Conservation (phyloP, 2,888 invertebrate species). For the Eilema griseolum region DNA sequence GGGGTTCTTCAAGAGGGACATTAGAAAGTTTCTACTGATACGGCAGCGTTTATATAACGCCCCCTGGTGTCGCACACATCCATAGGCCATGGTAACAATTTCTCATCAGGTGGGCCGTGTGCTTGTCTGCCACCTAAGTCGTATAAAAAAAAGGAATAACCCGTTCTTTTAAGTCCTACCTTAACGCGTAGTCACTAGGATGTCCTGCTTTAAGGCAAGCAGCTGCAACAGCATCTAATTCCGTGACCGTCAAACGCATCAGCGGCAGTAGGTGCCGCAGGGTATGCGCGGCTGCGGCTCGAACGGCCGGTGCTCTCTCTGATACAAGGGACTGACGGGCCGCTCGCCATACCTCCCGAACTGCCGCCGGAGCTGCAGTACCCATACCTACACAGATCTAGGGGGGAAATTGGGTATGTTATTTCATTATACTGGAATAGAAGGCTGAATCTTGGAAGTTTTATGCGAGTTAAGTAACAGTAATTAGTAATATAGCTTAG, state of each 20-base stretch:
- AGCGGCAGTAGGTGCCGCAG: constrained; percentile 96
- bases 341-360: constrained; percentile 96
- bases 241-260: constrained; percentile 94
- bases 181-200: constrained; percentile 74
- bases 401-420: background rate
- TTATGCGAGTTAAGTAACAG: background rate
- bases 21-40: no score
- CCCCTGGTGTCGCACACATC: no score
- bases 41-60: no score
- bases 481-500: background rate
- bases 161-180: constrained; percentile 61
- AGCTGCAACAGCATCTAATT: constrained; percentile 96
- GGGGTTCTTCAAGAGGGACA: no score
- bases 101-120: no score
- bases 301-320: constrained; percentile 96
- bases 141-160: no score
- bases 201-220: constrained; percentile 94
- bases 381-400: constrained; percentile 98
- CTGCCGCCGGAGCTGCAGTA: constrained; percentile 92
- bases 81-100: no score
- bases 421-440: background rate
- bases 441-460: background rate
- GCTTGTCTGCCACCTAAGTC: no score
- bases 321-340: constrained; percentile 93
- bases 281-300: constrained; percentile 97